phyloP scores from a whole-genome alignment of 2,888 invertebrate species.

The Mythimna loreyi region DNA sequence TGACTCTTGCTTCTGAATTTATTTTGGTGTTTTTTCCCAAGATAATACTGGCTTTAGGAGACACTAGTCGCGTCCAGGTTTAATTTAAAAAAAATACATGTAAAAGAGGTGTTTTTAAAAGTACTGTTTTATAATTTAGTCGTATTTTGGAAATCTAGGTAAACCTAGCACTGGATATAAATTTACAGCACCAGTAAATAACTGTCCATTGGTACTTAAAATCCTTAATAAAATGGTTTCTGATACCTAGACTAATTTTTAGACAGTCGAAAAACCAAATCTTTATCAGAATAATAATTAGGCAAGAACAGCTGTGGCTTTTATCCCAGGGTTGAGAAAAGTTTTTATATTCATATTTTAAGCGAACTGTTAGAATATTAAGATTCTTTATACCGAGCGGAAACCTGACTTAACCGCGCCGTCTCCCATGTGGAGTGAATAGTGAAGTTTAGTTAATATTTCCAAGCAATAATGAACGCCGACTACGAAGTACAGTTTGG shows the following conservation, averaged over 20 bases:
- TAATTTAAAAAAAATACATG: no score
- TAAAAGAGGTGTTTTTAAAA: no score
- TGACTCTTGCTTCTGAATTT: no score
- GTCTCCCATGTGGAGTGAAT: conserved; percentile 53
- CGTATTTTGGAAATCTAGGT: no score
- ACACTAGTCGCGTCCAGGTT: no score
- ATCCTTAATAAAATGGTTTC: not conserved
- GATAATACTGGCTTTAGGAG: no score
- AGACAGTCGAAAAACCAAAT: not conserved
- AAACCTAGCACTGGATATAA: no score
- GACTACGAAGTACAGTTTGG: conserved; percentile 48
- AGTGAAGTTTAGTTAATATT: conserved; percentile 63
- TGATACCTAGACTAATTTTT: not conserved
- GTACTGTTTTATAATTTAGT: no score
- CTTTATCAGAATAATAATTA: conserved; percentile 2
- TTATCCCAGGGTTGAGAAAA: not conserved
- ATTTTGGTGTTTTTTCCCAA: no score
- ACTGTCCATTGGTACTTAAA: not conserved
- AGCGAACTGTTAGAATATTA: conserved; percentile 2
- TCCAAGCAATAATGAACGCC: conserved; percentile 64
- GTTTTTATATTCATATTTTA: conserved; percentile 1
- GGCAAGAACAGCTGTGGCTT: not conserved
- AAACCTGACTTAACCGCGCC: conserved; percentile 15
- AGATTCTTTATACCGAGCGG: conserved; percentile 22
- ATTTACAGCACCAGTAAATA: not conserved